Evolutionary conservation across 2,888 invertebrate genomes (phyloP), one percentile per base, ranked within the genome.

Genomic region (Aphidoletes aphidimyza): DNA sequence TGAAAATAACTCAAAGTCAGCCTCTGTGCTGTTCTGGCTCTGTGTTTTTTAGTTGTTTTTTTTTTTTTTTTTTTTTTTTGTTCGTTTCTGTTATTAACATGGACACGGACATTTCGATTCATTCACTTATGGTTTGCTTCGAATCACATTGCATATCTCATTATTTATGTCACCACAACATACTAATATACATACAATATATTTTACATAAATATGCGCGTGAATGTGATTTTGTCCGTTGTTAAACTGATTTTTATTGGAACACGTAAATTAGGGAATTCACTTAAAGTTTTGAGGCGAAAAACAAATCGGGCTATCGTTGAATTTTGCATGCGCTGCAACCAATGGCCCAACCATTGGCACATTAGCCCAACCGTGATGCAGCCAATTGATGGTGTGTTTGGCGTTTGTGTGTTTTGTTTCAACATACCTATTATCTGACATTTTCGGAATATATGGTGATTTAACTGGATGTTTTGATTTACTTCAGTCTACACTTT

Each of bases 401-500:
- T 54, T n/a, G 3, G 49, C 19, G 26, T 22, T 22, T 54, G 22
- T n/a, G 22, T 54, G 54, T 54, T 54, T 54, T 54, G 54, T 54
- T 26, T 54, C 5, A 47, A 47, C 26, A 26, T 26, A 11, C 36
- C 34, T 9, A 78, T 78, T 78, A 36, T 78, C 78, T 78, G 78
- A 78, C 78, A 78, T 36, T 36, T 78, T 78, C 14, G 36, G 36
- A 36, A 78, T 59, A 26, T 78, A 36, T 78, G 78, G 54, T 26
- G 54, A 69, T 26, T 69, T 69, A 69, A 11, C 69, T 81, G 37
- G 37, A 81, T 81, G 37, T 81, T 81, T 81, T 81, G 81, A 81
- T 81, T 81, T 81, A 81, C n/a, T 37, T 81, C 37, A 37, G 37
- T 81, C 81, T 69, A 69, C 34, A 69, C 69, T 47, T 47, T 54